These are phyloP conservation scores for Leptopilina myrica DNA, from an alignment of 2,888 invertebrate species.

Conservation along the genomic window DNA sequence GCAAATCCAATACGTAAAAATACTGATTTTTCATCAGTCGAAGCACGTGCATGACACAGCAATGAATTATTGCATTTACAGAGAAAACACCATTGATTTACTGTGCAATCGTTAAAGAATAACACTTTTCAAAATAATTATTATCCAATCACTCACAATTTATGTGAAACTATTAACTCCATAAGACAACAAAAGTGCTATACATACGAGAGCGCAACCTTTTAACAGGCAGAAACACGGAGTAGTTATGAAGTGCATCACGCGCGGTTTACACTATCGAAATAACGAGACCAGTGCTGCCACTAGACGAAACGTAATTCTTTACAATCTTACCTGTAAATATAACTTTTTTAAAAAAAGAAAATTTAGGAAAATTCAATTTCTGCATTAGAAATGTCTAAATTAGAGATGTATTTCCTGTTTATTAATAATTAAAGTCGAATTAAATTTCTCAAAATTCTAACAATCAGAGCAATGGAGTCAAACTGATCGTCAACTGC, in stretches of 20 bases:
- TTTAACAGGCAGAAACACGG: not conserved
- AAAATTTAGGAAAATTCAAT: too few species aligned
- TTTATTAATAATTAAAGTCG: not conserved
- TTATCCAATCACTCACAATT: not conserved
- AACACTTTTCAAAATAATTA: not conserved
- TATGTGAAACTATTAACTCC: not conserved
- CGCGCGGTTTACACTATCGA: conserved; percentile 3
- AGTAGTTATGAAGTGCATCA: conserved; percentile 16
- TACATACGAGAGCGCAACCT: not conserved
- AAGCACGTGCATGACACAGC: conserved; percentile 22
- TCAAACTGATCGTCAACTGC: not conserved
- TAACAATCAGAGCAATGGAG: not conserved
- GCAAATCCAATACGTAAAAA: not conserved
- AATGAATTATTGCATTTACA: not conserved
- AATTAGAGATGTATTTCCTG: not conserved
- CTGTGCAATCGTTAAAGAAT: not conserved
- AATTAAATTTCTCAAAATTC: not conserved
- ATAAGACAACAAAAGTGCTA: not conserved
- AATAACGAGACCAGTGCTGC: not conserved
- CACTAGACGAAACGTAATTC: not conserved
- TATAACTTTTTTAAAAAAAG: not conserved
- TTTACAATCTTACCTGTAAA: not conserved
- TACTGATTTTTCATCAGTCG: not conserved
- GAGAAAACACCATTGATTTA: not conserved
- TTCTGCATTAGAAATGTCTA: not conserved